Evolutionary conservation across 2,113 vertebrate species (phyloP).

Genomic region (Percopsis transmontana): DNA sequence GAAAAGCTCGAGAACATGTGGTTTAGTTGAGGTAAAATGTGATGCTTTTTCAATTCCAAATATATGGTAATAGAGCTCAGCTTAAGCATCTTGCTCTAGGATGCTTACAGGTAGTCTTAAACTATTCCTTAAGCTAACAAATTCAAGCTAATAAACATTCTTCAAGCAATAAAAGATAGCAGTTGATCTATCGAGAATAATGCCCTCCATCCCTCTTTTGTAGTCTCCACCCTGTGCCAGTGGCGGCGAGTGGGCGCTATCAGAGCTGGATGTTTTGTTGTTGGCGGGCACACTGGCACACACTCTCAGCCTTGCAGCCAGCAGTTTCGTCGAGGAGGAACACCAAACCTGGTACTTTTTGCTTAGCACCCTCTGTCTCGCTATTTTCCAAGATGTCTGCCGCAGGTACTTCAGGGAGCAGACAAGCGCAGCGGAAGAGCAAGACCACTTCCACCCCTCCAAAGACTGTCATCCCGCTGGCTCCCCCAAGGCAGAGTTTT

Average conservation of each 20-base stretch:
- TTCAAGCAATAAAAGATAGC: too few species aligned
- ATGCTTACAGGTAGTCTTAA: too few species aligned
- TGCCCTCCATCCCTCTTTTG: not conserved
- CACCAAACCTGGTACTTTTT: conserved; percentile 99
- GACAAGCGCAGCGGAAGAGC: conserved; percentile 51
- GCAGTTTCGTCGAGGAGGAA: conserved; percentile 97
- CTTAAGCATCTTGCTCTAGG: too few species aligned
- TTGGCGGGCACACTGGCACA: conserved; percentile 87
- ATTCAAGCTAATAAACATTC: too few species aligned
- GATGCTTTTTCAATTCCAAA: too few species aligned
- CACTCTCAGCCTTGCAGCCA: conserved; percentile 87
- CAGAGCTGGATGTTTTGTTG: conserved; percentile 86
- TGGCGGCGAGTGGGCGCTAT: conserved; percentile 74
- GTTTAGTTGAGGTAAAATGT: too few species aligned
- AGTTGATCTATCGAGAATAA: too few species aligned
- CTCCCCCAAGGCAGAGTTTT: conserved; percentile 36
- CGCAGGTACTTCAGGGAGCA: conserved; percentile 79
- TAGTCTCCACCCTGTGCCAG: conserved; percentile 1
- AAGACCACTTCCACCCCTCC: conserved; percentile 51
- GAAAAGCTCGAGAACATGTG: too few species aligned
- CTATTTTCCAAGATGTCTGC: conserved; percentile 86
- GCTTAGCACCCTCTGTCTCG: conserved; percentile 88
- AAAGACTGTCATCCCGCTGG: conserved; percentile 34
- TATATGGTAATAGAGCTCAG: too few species aligned
- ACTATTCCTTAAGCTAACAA: too few species aligned